phyloP scores from a whole-genome alignment of 1,140 invertebrate genomes.

The Drosophila novamexicana region DNA sequence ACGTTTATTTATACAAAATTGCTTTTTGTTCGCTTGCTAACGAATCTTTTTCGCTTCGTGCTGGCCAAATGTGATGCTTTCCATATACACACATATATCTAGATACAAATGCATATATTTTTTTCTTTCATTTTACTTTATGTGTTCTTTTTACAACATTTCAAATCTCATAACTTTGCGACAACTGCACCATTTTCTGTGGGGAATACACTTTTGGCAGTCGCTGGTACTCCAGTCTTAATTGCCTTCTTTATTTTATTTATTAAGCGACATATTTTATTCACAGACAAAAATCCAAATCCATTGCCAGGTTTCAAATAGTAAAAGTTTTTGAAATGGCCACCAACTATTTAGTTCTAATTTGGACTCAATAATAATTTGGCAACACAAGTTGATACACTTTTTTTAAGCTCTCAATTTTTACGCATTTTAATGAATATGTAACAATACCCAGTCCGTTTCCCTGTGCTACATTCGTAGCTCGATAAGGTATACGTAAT shows the following conservation, averaged over 20 bases:
- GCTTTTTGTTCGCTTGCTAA: conserved; percentile 47
- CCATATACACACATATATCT: conserved; percentile 5
- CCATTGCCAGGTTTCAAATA: too few relatives aligned
- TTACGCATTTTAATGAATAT: too few relatives aligned
- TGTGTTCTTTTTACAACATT: conserved; percentile 13
- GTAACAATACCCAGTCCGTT: too few relatives aligned
- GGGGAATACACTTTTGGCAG: background rate
- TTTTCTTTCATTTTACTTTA: conserved; percentile 10
- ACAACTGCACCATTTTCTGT: conserved; percentile 8
- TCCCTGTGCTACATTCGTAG: too few relatives aligned
- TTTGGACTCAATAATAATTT: too few relatives aligned
- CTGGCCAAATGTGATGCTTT: conserved; percentile 39
- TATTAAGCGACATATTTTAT: background rate
- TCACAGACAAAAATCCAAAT: too few relatives aligned
- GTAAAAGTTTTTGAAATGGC: too few relatives aligned
- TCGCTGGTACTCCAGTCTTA: background rate
- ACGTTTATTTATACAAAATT: conserved; percentile 58
- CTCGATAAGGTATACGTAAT: background rate
- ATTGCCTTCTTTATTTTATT: background rate
- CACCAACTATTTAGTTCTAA: too few relatives aligned
- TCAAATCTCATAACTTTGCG: conserved; percentile 1
- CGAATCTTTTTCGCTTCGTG: conserved; percentile 42
- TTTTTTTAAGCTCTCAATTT: too few relatives aligned
- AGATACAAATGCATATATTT: conserved; percentile 1
- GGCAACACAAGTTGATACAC: too few relatives aligned